These are phyloP conservation scores for Psettodes erumei DNA, from an alignment of 2,113 vertebrate species.

Conservation along the genomic window DNA sequence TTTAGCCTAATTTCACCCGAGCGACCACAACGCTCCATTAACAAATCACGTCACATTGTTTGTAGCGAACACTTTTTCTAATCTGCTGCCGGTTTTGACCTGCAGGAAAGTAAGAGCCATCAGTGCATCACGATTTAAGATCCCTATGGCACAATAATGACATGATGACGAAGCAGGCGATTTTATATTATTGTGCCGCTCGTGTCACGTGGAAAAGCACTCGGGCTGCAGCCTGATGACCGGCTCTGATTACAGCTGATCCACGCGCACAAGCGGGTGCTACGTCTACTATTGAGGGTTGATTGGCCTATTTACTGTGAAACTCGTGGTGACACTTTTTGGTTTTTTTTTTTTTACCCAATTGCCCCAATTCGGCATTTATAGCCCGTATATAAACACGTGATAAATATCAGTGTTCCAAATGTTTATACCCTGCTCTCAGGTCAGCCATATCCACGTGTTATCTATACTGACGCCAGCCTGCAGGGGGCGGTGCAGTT, in stretches of 20 bases:
- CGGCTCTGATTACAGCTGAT: neutral
- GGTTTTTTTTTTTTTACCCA: too few species aligned
- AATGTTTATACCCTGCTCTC: neutral
- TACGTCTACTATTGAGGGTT: too few species aligned
- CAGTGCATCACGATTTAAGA: too few species aligned
- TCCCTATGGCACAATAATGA: neutral
- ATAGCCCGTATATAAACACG: too few species aligned
- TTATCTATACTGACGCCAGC: neutral
- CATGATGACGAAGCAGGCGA: neutral
- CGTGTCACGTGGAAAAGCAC: neutral
- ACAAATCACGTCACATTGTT: neutral
- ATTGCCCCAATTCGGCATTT: too few species aligned
- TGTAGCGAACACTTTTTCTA: neutral
- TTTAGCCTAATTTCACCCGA: neutral
- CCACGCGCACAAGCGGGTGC: too few species aligned
- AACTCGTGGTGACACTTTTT: neutral
- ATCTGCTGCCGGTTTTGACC: neutral
- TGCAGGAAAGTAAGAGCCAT: neutral
- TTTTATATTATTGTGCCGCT: neutral
- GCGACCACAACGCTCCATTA: neutral
- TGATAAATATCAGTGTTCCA: too few species aligned
- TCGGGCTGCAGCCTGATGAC: neutral
- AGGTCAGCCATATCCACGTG: neutral
- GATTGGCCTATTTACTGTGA: neutral
- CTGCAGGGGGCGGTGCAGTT: slow-evolving; percentile 9